These are phyloP conservation scores for Drosophila hydei DNA, from an alignment of 1,140 invertebrate species.

Conservation along the genomic window DNA sequence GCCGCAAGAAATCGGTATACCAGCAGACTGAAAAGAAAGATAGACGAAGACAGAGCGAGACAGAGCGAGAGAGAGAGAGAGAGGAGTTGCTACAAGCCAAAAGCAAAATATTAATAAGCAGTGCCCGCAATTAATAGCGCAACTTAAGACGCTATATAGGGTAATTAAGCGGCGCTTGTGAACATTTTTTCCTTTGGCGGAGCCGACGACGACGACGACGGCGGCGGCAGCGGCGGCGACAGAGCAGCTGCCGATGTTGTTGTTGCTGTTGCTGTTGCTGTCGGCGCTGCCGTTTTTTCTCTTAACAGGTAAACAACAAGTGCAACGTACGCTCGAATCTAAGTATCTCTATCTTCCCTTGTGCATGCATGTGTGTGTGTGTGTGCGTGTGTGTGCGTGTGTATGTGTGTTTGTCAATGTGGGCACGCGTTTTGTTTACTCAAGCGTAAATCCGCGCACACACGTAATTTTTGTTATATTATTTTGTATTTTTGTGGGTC, in stretches of 20 bases:
- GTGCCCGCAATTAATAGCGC: conserved; percentile 81
- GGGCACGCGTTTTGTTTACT: conserved; percentile 62
- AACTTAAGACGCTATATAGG: conserved; percentile 82
- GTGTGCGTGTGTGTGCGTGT: conserved; percentile 15
- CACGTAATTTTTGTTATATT: conserved; percentile 60
- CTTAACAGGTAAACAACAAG: conserved; percentile 73
- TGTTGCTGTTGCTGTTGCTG: conserved; percentile 25
- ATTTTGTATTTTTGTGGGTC: conserved; percentile 34
- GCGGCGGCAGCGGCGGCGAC: conserved; percentile 12
- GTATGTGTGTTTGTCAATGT: conserved; percentile 28
- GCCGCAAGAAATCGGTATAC: conserved; percentile 49
- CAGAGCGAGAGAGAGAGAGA: neutral
- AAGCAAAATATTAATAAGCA: conserved; percentile 81
- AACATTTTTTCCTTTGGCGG: conserved; percentile 77
- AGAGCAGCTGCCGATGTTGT: conserved; percentile 11
- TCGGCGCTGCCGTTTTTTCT: conserved; percentile 57
- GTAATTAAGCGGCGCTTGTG: conserved; percentile 82
- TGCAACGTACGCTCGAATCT: conserved; percentile 66
- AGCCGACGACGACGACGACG: conserved; percentile 50
- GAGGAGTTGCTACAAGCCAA: conserved; percentile 51
- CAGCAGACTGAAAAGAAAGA: conserved; percentile 5
- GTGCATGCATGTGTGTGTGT: conserved; percentile 19
- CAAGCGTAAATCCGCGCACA: conserved; percentile 78
- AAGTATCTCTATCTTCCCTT: conserved; percentile 30
- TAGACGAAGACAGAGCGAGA: neutral